Evolutionary conservation across 2,113 vertebrate species (phyloP), one percentile per base, ranked within the genome.

Genomic region (Hypomesus transpacificus): DNA sequence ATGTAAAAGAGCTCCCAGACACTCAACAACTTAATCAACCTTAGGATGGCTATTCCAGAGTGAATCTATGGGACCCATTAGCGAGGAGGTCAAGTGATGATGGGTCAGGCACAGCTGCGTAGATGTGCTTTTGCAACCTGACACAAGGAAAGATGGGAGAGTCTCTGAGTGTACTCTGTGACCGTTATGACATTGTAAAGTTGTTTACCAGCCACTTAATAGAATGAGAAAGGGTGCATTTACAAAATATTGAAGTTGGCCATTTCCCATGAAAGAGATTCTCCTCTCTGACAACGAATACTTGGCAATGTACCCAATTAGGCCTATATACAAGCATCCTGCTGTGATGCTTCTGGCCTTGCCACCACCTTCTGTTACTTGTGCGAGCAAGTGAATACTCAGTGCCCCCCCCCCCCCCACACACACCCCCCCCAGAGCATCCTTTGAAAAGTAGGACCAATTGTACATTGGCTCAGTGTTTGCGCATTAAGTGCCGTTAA

Each of bases 261-360:
- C 70, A 76, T 74, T 80, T 82, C 80, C 82, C 6, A 65, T 79
- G 66, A 83, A 84, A 63, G 39, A 51, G 17, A 22, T 71, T 73
- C 75, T 64, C 18, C 46, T 68, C 54, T 5, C 68, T n/a, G 69
- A 39, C 73, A 70, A 50, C 31, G 69, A 50, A 80, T 82, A 83
- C 82, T 65, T 77, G 73, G 81, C 78, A 87, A 86, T 89, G 89
- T 90, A 82, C 90, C 86, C 88, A 91, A 90, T 93, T 90, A 91
- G 52, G 70, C 3, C 3, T 46, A 61, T 75, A 69, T 75, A 34
- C 78, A 75, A 71, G 62, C 6, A 70, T 78, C 82, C 77, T 64
- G 53, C 82, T 71, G 82, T 46, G 39, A 11, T 26, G 24, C 24
- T 26, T 46, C 39, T 46, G 39, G 2, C 39, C 9, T 5, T 7